A percentile compares a stretch with the other conserved stretches of the same genome.
These are phyloP conservation scores for Cyanoliseus patagonus DNA, from an alignment of 2,113 vertebrate genomes.

Conservation along the genomic window DNA sequence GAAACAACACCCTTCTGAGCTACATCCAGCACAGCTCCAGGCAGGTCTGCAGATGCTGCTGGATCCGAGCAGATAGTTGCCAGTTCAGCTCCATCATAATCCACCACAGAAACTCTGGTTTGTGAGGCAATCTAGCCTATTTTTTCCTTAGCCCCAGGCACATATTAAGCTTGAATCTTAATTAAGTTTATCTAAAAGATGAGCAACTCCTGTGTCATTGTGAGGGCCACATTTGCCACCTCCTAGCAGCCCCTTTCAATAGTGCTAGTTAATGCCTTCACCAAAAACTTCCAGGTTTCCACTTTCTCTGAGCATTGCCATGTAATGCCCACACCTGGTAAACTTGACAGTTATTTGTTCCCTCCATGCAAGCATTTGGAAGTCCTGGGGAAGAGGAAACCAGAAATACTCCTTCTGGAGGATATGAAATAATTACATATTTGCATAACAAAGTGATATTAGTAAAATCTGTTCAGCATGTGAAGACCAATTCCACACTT, in stretches of 20 bases:
- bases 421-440: conserved; percentile 40
- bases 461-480: conserved; percentile 18
- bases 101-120: background rate
- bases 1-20: background rate
- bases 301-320: background rate
- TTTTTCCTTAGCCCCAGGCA: background rate
- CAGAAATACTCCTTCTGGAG: conserved; percentile 11
- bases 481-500: background rate
- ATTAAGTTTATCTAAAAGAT: background rate
- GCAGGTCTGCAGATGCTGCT: background rate
- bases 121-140: background rate
- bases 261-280: background rate
- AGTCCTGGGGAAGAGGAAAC: conserved; percentile 19
- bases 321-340: background rate
- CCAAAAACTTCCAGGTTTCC: background rate
- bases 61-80: background rate
- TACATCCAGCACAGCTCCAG: background rate
- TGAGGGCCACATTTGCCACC: background rate
- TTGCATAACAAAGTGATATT: conserved; percentile 54
- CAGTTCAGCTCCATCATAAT: background rate
- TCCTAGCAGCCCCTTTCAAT: background rate
- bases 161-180: background rate
- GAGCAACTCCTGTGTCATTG: background rate
- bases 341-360: background rate
- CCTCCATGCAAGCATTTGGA: background rate